Evolutionary conservation across 2,113 vertebrate genomes (phyloP), one percentile per base, ranked within the genome.

Genomic region (Monopterus albus): DNA sequence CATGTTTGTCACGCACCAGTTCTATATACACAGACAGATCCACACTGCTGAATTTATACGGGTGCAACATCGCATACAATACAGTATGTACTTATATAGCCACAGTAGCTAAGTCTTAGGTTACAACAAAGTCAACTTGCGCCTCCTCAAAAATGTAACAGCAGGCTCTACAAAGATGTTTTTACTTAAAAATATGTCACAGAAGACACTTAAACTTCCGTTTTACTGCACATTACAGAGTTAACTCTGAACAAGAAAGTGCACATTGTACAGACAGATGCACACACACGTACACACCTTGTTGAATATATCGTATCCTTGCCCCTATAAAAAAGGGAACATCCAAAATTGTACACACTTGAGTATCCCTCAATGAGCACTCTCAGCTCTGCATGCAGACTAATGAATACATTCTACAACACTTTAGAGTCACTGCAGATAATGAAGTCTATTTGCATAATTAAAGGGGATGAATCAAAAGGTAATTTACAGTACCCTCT

Each of bases 391-490:
- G 63, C 76, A 73, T 9, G 13, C 81, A 70, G 56, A 73, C 79
- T 88, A 88, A 88, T 83, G 75, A 89, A 86, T 82, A 81, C 70
- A 73, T 79, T 82, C 72, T 58, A 70, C 72, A 84, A 79, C 83
- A 82, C 85, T 81, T 87, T 79, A 67, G 79, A 83, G 65, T 87
- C 74, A 51, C 76, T 55, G 65, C 67, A 78, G 76, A 87, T 91
- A 86, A 91, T 88, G 73, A 88, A 83, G 81, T 76, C 77, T 60
- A 88, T 92, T 91, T 92, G 78, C 86, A 92, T 91, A 90, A 91
- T 92, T 89, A 87, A 84, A 86, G 72, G 61, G 79, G 79, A 81
- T 82, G 81, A 89, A 90, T 92, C 78, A 88, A 86, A 88, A 82
- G 84, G 85, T 85, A 87, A 91, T 88, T 91, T 81, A 86, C 83